A percentile compares a stretch with the other conserved stretches of the same genome.
phyloP scores from a whole-genome alignment of 2,113 vertebrate species.

The Isichthys henryi region DNA sequence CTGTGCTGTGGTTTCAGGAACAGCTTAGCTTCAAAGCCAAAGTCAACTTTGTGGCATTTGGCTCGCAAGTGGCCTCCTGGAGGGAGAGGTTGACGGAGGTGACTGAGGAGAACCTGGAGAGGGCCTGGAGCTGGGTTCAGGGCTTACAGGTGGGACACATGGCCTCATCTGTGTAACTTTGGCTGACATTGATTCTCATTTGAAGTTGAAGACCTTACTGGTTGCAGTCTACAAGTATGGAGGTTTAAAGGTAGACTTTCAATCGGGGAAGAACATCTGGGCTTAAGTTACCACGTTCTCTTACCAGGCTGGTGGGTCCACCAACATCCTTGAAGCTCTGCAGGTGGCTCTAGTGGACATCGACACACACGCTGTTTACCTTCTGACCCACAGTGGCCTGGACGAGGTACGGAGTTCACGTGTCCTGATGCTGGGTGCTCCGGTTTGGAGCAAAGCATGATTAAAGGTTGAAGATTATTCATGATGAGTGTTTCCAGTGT shows the following conservation, averaged over 20 bases:
- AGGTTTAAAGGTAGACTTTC: neutral
- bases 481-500: neutral
- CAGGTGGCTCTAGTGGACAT: conserved; percentile 61
- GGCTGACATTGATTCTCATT: neutral
- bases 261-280: neutral
- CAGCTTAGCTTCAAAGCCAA: conserved; percentile 63
- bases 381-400: conserved; percentile 70
- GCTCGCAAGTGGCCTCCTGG: conserved; percentile 59
- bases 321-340: conserved; percentile 65
- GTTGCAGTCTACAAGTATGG: neutral
- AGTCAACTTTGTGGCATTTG: conserved; percentile 73
- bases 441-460: neutral
- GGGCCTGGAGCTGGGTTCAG: conserved; percentile 65
- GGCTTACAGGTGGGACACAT: conserved; percentile 58
- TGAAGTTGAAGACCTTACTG: neutral
- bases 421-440: neutral
- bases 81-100: conserved; percentile 59
- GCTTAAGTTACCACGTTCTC: neutral
- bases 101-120: conserved; percentile 59
- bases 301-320: conserved; percentile 63
- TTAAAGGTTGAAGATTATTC: neutral
- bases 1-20: conserved; percentile 54
- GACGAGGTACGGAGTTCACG: conserved; percentile 60
- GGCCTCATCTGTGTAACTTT: neutral
- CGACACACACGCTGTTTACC: conserved; percentile 62